phyloP scores from a whole-genome alignment of 2,113 vertebrate genomes.

The Ptilonorhynchus violaceus region DNA sequence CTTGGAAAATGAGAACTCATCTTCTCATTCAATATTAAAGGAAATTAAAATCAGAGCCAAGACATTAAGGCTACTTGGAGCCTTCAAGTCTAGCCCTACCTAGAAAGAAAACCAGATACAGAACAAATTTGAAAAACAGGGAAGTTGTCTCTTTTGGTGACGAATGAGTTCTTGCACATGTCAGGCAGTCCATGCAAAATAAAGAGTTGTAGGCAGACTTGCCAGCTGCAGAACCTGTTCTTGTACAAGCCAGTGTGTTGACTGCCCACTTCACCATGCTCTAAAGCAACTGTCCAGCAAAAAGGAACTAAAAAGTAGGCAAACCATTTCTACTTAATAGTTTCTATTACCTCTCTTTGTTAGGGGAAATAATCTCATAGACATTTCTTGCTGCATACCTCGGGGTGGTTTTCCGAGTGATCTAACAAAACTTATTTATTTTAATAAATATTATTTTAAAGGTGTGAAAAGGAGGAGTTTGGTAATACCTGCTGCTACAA shows the following conservation, averaged over 20 bases:
- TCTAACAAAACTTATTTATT: neutral
- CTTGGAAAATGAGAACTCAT: constrained; percentile 42
- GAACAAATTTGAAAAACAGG: neutral
- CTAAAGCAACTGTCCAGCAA: neutral
- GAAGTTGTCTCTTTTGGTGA: neutral
- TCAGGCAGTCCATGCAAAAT: neutral
- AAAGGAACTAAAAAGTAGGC: neutral
- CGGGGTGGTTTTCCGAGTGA: neutral
- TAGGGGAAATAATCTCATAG: neutral
- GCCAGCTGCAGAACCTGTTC: neutral
- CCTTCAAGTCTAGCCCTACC: constrained; percentile 42
- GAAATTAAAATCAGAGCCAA: constrained; percentile 60
- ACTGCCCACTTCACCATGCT: neutral
- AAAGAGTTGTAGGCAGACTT: neutral
- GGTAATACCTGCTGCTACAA: neutral
- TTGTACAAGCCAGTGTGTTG: neutral
- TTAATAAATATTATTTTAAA: neutral
- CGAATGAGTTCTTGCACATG: neutral
- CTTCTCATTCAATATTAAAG: constrained; percentile 61
- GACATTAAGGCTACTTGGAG: constrained; percentile 42
- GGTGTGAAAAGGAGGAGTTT: neutral
- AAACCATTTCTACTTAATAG: neutral
- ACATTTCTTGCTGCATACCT: neutral
- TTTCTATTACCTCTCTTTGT: neutral
- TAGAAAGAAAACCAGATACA: constrained; percentile 24